Evolutionary conservation across 2,113 vertebrate species (phyloP).

Genomic region (Corythaeola cristata): DNA sequence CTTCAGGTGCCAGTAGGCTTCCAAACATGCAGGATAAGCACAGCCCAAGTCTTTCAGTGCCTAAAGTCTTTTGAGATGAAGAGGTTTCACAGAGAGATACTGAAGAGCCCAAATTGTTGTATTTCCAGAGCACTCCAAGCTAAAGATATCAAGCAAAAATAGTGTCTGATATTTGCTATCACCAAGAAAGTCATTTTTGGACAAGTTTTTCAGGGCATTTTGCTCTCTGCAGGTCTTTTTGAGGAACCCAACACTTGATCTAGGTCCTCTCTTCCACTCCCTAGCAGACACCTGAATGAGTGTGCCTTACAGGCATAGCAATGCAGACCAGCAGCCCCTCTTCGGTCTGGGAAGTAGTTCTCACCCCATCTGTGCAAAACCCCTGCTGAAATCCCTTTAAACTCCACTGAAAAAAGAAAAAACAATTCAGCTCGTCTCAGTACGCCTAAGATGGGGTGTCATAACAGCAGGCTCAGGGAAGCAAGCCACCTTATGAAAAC

Average conservation of each 20-base stretch:
- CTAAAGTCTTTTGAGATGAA: not conserved
- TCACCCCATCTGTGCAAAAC: not conserved
- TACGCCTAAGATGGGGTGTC: not conserved
- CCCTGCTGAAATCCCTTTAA: not conserved
- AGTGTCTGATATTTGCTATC: not conserved
- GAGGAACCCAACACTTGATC: not conserved
- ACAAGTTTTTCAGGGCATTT: not conserved
- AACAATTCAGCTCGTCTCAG: not conserved
- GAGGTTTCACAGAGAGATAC: not conserved
- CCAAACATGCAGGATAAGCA: not conserved
- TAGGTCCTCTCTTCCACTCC: not conserved
- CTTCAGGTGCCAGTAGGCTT: not conserved
- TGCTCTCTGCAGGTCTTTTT: not conserved
- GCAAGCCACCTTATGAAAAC: not conserved
- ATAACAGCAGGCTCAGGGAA: not conserved
- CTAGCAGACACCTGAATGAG: not conserved
- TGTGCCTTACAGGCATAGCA: not conserved
- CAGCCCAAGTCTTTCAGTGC: not conserved
- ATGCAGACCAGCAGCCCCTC: not conserved
- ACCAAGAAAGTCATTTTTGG: fast-evolving
- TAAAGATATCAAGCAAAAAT: not conserved
- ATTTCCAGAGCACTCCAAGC: not conserved
- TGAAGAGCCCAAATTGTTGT: not conserved
- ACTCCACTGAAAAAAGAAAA: not conserved
- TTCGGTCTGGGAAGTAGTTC: not conserved